Percentiles rank a stretch among this genome's conserved stretches.
These are phyloP conservation scores for Acrocephalus scirpaceus DNA, from an alignment of 2,797 vertebrate genomes.

Conservation along the genomic window DNA sequence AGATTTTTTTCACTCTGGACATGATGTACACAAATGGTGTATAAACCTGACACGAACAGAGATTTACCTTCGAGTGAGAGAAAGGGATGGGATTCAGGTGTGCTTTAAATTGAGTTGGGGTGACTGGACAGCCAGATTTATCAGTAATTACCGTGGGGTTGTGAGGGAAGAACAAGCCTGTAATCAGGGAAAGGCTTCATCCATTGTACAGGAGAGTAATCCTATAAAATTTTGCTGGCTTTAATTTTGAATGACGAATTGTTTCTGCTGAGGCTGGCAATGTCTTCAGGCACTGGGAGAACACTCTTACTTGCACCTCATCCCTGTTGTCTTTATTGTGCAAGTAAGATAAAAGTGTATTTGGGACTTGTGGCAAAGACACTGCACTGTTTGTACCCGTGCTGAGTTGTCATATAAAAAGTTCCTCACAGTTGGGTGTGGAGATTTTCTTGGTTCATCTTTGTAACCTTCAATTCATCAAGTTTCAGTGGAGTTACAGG, in stretches of 20 bases:
- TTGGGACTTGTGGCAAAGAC: neutral
- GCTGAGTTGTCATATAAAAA: neutral
- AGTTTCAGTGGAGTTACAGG: neutral
- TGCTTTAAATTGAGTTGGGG: neutral
- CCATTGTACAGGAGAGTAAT: neutral
- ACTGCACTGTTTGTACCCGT: fast-evolving
- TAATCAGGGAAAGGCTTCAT: neutral
- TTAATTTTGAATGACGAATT: neutral
- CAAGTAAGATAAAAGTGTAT: neutral
- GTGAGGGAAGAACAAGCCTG: neutral
- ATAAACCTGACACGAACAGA: neutral
- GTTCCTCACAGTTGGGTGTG: neutral
- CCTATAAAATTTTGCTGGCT: neutral
- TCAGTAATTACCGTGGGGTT: neutral
- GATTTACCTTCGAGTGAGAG: neutral
- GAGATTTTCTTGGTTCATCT: neutral
- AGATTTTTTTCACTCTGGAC: neutral
- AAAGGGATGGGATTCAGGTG: neutral
- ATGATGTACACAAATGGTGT: fast-evolving
- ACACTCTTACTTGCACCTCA: neutral
- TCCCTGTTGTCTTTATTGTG: neutral
- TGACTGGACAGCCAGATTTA: neutral
- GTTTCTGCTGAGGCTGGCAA: neutral
- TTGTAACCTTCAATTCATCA: neutral
- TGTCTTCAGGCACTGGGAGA: neutral